phyloP scores from a whole-genome alignment of 1,140 invertebrate genomes.

The Oryzaephilus surinamensis region DNA sequence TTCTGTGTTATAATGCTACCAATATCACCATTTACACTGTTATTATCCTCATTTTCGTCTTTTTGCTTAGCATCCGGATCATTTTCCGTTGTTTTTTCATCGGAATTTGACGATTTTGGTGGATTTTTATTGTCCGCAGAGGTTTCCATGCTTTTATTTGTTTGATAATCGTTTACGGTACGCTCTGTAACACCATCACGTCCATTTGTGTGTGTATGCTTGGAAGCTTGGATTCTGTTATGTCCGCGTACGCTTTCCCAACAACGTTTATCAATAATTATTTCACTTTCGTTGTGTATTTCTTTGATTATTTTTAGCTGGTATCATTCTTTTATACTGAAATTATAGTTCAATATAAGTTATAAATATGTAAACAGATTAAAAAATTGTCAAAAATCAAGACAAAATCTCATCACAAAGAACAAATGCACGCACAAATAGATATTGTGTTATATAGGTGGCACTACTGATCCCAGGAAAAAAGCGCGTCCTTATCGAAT shows the following conservation, averaged over 20 bases:
- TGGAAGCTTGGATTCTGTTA: background rate
- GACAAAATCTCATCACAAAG: too few species aligned
- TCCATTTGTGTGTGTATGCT: background rate
- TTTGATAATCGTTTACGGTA: too few species aligned
- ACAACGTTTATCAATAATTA: background rate
- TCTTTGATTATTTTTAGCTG: too few species aligned
- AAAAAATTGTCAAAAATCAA: conserved; percentile 1
- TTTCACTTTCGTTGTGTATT: background rate
- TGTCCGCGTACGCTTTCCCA: background rate
- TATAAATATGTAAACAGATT: too few species aligned
- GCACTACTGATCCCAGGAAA: too few species aligned
- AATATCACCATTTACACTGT: background rate
- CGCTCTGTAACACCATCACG: too few species aligned
- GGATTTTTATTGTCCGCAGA: too few species aligned
- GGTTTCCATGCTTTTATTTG: too few species aligned
- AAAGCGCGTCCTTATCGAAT: too few species aligned
- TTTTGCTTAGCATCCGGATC: background rate
- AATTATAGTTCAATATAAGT: background rate
- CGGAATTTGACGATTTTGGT: background rate
- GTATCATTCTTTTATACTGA: too few species aligned
- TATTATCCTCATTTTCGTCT: background rate
- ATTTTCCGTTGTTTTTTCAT: background rate
- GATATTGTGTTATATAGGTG: too few species aligned
- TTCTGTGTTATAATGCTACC: background rate
- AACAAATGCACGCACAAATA: too few species aligned